phyloP scores from a whole-genome alignment of 2,888 invertebrate genomes.

The Ischnura elegans region DNA sequence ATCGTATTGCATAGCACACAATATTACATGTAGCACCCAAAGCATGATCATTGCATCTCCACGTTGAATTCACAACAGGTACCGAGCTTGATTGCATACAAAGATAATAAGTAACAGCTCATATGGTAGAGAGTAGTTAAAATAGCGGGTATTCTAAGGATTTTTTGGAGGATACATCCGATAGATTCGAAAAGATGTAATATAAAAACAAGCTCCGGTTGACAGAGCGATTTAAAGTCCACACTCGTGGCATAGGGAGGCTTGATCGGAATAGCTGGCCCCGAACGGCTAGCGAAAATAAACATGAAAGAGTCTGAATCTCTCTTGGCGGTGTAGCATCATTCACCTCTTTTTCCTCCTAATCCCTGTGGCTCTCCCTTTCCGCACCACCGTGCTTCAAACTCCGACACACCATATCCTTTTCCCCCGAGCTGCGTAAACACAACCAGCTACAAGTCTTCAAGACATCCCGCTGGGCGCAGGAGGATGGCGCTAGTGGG shows the following conservation, averaged over 20 bases:
- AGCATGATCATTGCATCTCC: too few relatives aligned
- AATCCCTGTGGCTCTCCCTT: background rate
- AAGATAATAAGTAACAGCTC: too few relatives aligned
- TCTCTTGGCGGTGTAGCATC: background rate
- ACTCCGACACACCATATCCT: background rate
- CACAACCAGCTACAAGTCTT: background rate
- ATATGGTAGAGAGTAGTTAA: too few relatives aligned
- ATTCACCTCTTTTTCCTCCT: background rate
- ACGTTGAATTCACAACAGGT: too few relatives aligned
- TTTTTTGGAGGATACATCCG: too few relatives aligned
- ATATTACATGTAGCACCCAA: too few relatives aligned
- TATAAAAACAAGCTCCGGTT: background rate
- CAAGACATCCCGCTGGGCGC: background rate
- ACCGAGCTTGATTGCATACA: too few relatives aligned
- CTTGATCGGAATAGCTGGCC: background rate
- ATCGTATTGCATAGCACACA: too few relatives aligned
- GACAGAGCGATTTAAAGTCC: slow-evolving; percentile 7
- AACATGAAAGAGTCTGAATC: background rate
- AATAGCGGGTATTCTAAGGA: too few relatives aligned
- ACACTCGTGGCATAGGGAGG: background rate
- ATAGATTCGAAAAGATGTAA: too few relatives aligned
- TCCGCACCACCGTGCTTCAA: background rate
- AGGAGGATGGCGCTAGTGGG: background rate
- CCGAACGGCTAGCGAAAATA: background rate
- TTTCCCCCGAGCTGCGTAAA: background rate